phyloP scores from a whole-genome alignment of 1,140 invertebrate species.

The Cyrtorhinus lividipennis region DNA sequence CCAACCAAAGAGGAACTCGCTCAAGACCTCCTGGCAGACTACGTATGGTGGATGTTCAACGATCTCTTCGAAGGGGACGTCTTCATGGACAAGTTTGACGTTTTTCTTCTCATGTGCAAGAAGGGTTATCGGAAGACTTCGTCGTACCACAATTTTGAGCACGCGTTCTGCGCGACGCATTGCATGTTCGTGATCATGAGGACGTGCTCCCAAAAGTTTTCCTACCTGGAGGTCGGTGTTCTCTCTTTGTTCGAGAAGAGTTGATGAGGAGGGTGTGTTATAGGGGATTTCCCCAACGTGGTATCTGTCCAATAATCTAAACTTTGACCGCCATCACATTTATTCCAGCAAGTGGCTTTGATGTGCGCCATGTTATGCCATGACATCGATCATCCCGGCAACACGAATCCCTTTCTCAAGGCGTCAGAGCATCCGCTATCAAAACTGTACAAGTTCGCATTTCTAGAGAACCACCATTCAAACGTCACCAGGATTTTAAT shows the following conservation, averaged over 20 bases:
- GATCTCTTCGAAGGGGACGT: constrained; percentile 10
- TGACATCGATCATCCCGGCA: constrained; percentile 40
- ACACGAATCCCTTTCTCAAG: constrained; percentile 40
- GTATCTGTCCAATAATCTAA: too few relatives aligned
- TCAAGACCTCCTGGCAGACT: constrained; percentile 1
- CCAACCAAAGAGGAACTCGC: constrained; percentile 10
- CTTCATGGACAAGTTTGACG: constrained; percentile 21
- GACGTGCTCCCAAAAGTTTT: constrained; percentile 34
- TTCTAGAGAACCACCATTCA: constrained; percentile 38
- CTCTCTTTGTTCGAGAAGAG: too few relatives aligned
- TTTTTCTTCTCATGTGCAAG: constrained; percentile 35
- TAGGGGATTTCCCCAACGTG: too few relatives aligned
- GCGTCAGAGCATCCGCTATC: constrained; percentile 34
- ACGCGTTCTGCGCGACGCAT: constrained; percentile 41
- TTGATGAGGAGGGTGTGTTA: too few relatives aligned
- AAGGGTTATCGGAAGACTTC: constrained; percentile 36
- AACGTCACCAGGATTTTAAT: constrained; percentile 22
- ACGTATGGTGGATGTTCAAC: constrained; percentile 11
- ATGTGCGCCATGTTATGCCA: constrained; percentile 39
- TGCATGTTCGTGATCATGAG: constrained; percentile 38
- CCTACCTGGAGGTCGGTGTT: constrained; percentile 32
- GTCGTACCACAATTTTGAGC: constrained; percentile 40
- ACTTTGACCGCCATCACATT: too few relatives aligned
- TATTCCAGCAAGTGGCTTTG: constrained; percentile 34
- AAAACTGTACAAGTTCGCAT: constrained; percentile 36